These are phyloP conservation scores for Cerceris ruficornis DNA, from an alignment of 2,888 invertebrate genomes.

Conservation along the genomic window DNA sequence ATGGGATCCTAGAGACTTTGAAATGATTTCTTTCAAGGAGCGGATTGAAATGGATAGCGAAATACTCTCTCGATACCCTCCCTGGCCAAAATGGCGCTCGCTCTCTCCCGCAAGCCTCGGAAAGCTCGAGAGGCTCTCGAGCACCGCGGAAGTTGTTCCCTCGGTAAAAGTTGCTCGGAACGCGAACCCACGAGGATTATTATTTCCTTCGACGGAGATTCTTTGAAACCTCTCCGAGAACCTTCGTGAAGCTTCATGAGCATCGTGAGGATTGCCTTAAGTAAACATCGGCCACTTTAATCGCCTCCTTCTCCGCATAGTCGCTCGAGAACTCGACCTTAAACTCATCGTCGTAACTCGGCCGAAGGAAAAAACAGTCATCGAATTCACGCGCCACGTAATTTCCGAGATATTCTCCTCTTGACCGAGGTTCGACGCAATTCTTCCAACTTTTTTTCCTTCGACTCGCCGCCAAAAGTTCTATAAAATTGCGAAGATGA, in stretches of 20 bases:
- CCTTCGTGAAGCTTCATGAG: slow-evolving; percentile 47
- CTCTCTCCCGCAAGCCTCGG: no score
- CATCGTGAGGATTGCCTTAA: slow-evolving; percentile 23
- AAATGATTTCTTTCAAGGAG: no score
- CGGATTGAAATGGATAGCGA: no score
- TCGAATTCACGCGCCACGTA: slow-evolving; percentile 12
- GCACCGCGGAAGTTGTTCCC: no score
- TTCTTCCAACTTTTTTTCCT: no score
- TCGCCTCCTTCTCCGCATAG: slow-evolving; percentile 32
- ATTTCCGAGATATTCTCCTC: background rate
- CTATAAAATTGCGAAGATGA: no score
- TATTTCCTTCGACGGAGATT: background rate
- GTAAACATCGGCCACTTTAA: slow-evolving; percentile 59
- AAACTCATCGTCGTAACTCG: slow-evolving; percentile 46
- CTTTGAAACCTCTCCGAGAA: slow-evolving; percentile 25
- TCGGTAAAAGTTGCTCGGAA: background rate
- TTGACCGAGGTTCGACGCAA: background rate
- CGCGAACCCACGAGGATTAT: background rate
- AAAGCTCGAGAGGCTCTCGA: no score
- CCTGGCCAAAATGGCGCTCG: no score
- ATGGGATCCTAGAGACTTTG: no score
- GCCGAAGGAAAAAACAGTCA: slow-evolving; percentile 4
- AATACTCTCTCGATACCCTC: no score
- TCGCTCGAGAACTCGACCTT: slow-evolving; percentile 41
- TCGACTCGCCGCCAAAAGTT: no score